Percentiles rank a stretch among this genome's conserved stretches.
phyloP scores from a whole-genome alignment of 2,113 vertebrate species.

The Oxyruncus cristatus region DNA sequence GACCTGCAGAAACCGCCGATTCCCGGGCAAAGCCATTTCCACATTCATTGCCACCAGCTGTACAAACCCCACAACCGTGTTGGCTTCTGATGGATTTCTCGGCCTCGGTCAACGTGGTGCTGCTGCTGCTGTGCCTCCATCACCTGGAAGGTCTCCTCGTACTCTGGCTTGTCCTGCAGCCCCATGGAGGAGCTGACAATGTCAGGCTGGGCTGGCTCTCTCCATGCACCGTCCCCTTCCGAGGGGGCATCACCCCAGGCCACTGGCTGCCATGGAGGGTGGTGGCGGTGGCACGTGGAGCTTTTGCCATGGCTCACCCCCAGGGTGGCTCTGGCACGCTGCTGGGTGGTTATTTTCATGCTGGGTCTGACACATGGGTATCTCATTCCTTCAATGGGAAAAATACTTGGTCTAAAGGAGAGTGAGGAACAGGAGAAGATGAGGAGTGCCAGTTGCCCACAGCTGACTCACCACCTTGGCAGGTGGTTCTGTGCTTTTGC shows the following conservation, averaged over 20 bases:
- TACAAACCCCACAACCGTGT: fast-evolving
- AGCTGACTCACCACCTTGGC: background rate
- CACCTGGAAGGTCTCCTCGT: background rate
- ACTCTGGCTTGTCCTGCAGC: background rate
- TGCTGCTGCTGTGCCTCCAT: background rate
- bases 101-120: fast-evolving
- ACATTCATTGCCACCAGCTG: background rate
- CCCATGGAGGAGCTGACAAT: fast-evolving
- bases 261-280: background rate
- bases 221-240: fast-evolving
- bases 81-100: background rate
- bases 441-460: background rate
- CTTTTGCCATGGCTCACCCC: background rate
- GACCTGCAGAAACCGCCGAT: background rate
- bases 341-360: background rate
- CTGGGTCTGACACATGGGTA: background rate
- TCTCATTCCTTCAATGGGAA: background rate
- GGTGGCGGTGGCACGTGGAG: background rate
- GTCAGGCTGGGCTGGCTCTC: background rate
- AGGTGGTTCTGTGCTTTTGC: background rate
- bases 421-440: background rate
- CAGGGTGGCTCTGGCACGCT: background rate
- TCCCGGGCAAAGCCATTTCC: background rate
- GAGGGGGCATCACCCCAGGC: background rate
- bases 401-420: background rate